A percentile compares a stretch with the other conserved stretches of the same genome.
Evolutionary conservation across 1,140 invertebrate genomes (phyloP).

Genomic region (Chymomyza costata): DNA sequence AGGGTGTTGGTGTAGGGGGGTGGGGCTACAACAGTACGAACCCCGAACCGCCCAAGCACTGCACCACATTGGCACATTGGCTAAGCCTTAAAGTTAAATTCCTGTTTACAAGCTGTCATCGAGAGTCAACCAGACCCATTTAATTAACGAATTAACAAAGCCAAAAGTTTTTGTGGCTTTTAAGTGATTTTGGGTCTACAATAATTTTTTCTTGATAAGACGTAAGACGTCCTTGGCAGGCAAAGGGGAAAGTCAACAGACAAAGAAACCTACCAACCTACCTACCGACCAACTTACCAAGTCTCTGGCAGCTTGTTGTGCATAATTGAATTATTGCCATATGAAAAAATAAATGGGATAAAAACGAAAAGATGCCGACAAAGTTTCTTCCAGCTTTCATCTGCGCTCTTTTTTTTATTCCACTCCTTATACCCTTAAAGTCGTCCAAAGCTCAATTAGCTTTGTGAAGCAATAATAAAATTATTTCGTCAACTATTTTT

Average conservation of each 20-base stretch:
- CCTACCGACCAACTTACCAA: slow-evolving; percentile 29
- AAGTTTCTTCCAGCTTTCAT: no score
- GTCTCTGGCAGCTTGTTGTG: slow-evolving; percentile 68
- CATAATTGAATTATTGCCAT: slow-evolving; percentile 73
- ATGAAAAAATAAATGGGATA: slow-evolving; percentile 56
- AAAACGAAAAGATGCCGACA: slow-evolving; percentile 33
- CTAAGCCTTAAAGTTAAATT: slow-evolving; percentile 62
- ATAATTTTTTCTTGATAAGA: no score
- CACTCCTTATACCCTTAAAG: slow-evolving; percentile 38
- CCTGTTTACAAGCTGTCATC: slow-evolving; percentile 48
- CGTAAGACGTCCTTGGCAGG: background rate
- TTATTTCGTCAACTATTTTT: no score
- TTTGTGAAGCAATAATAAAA: no score
- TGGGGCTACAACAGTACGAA: no score
- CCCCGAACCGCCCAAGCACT: no score
- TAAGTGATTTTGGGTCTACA: slow-evolving; percentile 61
- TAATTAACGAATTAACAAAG: slow-evolving; percentile 73
- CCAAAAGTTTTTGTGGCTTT: slow-evolving; percentile 66
- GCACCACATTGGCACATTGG: slow-evolving; percentile 32
- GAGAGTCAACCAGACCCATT: slow-evolving; percentile 46
- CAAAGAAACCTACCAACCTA: no score
- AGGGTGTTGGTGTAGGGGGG: background rate
- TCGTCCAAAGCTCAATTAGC: no score
- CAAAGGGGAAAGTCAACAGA: background rate
- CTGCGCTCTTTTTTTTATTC: slow-evolving; percentile 7